Conservation (phyloP, 2,113 vertebrate genomes). For the Gracilinanus agilis region DNA sequence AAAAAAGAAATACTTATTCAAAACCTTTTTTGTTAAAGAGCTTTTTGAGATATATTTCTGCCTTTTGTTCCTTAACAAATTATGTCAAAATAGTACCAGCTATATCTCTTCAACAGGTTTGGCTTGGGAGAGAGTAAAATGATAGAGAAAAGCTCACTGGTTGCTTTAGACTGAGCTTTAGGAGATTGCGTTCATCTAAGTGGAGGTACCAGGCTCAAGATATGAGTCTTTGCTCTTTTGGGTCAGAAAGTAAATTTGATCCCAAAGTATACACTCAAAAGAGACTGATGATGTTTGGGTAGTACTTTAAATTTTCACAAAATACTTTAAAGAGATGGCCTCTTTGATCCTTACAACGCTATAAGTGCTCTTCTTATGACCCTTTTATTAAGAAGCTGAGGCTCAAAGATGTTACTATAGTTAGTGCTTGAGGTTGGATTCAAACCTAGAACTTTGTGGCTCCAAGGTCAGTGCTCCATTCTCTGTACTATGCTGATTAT, state of each 20-base stretch:
- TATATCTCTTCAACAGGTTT: neutral
- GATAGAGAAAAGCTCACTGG: constrained; percentile 21
- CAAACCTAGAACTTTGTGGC: neutral
- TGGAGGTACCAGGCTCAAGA: neutral
- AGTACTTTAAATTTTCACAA: neutral
- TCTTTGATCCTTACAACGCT: neutral
- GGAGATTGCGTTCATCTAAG: neutral
- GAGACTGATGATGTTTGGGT: neutral
- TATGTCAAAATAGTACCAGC: neutral
- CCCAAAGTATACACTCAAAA: neutral
- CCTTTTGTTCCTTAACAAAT: constrained; percentile 12
- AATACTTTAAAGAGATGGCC: neutral
- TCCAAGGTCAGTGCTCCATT: neutral
- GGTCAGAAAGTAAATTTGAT: neutral
- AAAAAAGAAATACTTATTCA: constrained; percentile 11
- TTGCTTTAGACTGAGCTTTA: neutral
- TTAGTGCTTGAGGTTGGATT: neutral
- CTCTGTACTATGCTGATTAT: neutral
- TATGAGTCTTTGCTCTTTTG: neutral
- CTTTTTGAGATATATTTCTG: neutral
- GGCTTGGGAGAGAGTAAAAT: neutral
- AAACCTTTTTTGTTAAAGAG: neutral
- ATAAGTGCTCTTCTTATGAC: neutral
- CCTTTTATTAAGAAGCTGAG: neutral
- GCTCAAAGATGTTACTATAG: neutral